phyloP scores from a whole-genome alignment of 2,797 vertebrate genomes.

The Cyclura pinguis region DNA sequence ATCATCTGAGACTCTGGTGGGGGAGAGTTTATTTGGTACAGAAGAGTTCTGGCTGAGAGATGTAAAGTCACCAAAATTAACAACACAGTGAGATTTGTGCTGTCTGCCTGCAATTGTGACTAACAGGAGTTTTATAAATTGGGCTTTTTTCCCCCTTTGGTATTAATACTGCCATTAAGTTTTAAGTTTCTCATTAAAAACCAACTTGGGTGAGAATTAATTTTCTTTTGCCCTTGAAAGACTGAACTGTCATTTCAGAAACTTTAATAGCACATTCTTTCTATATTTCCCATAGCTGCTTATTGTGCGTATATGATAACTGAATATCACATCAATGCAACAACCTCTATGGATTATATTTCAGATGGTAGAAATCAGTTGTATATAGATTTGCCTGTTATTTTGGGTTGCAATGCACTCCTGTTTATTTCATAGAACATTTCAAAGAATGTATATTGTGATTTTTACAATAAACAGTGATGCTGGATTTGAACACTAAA shows the following conservation, averaged over 20 bases:
- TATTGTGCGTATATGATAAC: conserved; percentile 27
- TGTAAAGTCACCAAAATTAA: conserved; percentile 54
- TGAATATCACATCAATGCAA: not conserved
- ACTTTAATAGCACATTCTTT: conserved; percentile 52
- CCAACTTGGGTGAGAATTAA: conserved; percentile 47
- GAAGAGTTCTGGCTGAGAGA: conserved; percentile 46
- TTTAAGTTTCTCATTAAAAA: conserved; percentile 52
- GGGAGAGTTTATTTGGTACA: conserved; percentile 53
- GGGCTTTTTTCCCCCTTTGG: conserved; percentile 21
- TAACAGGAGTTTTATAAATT: conserved; percentile 37
- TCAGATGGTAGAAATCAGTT: conserved; percentile 43
- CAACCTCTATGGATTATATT: conserved; percentile 36
- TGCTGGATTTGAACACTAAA: conserved; percentile 36
- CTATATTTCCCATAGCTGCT: conserved; percentile 34
- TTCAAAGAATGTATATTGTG: conserved; percentile 31
- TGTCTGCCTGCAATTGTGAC: not conserved
- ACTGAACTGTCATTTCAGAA: conserved; percentile 52
- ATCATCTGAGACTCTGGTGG: conserved; percentile 2
- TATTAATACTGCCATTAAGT: conserved; percentile 63
- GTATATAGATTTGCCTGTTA: conserved; percentile 34
- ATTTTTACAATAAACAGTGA: conserved; percentile 52
- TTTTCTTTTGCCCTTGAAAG: conserved; percentile 55
- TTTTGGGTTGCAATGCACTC: conserved; percentile 29
- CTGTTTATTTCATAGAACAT: conserved; percentile 46
- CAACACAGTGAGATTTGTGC: conserved; percentile 19